Evolutionary conservation across 2,888 invertebrate genomes (phyloP).

Genomic region (Sussaba pulchella): DNA sequence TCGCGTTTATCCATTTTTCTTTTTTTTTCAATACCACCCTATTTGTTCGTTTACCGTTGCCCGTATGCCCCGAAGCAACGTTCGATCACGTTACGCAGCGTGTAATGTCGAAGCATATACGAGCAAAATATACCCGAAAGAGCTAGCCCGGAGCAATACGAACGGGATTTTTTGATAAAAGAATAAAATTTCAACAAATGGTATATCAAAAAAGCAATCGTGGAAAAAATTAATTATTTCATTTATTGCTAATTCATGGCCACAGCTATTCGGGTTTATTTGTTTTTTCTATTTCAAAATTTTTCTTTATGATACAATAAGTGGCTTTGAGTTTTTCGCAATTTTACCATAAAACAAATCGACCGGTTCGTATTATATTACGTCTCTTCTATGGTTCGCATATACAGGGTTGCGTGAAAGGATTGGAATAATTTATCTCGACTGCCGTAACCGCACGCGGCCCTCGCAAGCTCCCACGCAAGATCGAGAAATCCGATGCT

Average conservation of each 20-base stretch:
- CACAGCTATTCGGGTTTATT: not conserved
- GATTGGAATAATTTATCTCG: slow-evolving; percentile 57
- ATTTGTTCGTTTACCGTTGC: slow-evolving; percentile 17
- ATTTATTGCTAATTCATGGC: not conserved
- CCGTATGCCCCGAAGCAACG: not conserved
- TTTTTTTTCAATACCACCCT: not conserved
- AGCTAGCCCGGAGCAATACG: not conserved
- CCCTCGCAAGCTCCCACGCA: slow-evolving; percentile 2
- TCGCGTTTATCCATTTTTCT: slow-evolving; percentile 9
- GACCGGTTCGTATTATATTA: not conserved
- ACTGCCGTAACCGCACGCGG: not conserved
- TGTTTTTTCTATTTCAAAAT: not conserved
- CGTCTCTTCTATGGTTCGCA: not conserved
- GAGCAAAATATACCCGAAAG: not conserved
- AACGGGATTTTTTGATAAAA: not conserved
- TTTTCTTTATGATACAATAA: no score
- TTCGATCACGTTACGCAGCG: not conserved
- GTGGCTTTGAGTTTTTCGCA: not conserved
- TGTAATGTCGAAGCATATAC: not conserved
- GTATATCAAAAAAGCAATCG: slow-evolving; percentile 6
- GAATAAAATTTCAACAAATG: no score
- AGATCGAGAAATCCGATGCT: slow-evolving; percentile 56
- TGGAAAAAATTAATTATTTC: not conserved
- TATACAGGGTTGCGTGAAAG: slow-evolving; percentile 4
- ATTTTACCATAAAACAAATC: not conserved